phyloP scores from a whole-genome alignment of 1,140 invertebrate genomes.

The Riptortus pedestris region DNA sequence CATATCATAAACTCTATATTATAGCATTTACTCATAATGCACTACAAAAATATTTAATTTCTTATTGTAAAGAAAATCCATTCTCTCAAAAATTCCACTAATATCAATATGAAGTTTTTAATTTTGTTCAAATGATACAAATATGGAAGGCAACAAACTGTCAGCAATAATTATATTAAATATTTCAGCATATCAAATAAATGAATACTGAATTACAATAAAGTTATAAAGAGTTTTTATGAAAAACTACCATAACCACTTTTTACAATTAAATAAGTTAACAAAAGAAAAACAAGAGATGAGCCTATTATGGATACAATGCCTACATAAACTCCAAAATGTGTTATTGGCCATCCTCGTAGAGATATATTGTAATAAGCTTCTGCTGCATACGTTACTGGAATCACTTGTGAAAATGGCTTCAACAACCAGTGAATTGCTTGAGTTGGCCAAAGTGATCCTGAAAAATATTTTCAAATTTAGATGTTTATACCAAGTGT shows the following conservation, averaged over 20 bases:
- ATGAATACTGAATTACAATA: no score
- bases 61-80: no score
- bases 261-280: not conserved
- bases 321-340: slow-evolving; percentile 6
- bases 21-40: no score
- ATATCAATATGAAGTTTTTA: no score
- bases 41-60: no score
- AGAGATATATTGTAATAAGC: slow-evolving; percentile 23
- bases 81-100: no score
- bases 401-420: slow-evolving; percentile 17
- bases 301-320: not conserved
- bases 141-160: no score
- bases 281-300: not conserved
- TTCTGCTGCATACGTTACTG: not conserved
- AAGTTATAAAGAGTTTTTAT: not conserved
- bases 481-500: no score
- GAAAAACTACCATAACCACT: slow-evolving; percentile 1
- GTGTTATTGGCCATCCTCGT: slow-evolving; percentile 1
- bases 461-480: slow-evolving; percentile 5
- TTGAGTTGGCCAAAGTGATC: slow-evolving; percentile 22
- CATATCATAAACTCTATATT: no score
- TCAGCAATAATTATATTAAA: no score
- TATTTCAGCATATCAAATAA: no score
- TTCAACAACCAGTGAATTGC: slow-evolving; percentile 23
- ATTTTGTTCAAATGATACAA: no score